Percentiles rank a stretch among this genome's conserved stretches.
Conservation (phyloP, 1,140 invertebrate genomes). For the Periplaneta americana region DNA sequence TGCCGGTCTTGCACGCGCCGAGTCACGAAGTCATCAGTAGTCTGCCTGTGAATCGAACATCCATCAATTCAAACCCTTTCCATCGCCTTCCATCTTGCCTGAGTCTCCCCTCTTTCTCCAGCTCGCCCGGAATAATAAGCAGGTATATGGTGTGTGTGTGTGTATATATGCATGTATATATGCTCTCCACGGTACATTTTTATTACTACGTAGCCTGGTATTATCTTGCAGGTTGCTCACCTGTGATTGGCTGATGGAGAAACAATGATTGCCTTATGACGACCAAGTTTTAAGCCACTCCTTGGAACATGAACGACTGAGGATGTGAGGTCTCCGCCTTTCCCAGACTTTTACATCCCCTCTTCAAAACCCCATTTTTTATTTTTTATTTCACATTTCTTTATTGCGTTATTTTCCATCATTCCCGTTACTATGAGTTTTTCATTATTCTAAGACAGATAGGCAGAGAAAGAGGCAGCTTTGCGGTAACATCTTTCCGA, state of each 20-base stretch:
- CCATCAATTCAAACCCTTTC: conserved; percentile 2
- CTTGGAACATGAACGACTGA: not conserved
- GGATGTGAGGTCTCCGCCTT: not conserved
- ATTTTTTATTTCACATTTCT: not conserved
- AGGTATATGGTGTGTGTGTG: no score
- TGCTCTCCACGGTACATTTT: not conserved
- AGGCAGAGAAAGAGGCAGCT: no score
- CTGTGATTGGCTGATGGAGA: not conserved
- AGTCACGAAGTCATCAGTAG: conserved; percentile 2
- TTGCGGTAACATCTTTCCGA: no score
- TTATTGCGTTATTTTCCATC: not conserved
- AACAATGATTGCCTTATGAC: not conserved
- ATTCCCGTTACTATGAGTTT: not conserved
- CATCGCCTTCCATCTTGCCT: not conserved
- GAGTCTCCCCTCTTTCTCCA: not conserved
- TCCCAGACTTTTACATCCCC: not conserved
- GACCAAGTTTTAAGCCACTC: not conserved
- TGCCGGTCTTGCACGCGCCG: not conserved
- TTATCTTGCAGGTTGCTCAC: not conserved
- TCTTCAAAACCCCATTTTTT: not conserved
- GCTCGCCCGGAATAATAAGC: not conserved
- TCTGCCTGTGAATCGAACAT: conserved; percentile 5
- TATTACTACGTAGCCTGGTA: not conserved
- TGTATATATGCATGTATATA: not conserved
- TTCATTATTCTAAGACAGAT: no score